Percentiles rank a stretch among this genome's conserved stretches.
These are phyloP conservation scores for Andrena bicolor DNA, from an alignment of 2,888 invertebrate genomes.

Conservation along the genomic window DNA sequence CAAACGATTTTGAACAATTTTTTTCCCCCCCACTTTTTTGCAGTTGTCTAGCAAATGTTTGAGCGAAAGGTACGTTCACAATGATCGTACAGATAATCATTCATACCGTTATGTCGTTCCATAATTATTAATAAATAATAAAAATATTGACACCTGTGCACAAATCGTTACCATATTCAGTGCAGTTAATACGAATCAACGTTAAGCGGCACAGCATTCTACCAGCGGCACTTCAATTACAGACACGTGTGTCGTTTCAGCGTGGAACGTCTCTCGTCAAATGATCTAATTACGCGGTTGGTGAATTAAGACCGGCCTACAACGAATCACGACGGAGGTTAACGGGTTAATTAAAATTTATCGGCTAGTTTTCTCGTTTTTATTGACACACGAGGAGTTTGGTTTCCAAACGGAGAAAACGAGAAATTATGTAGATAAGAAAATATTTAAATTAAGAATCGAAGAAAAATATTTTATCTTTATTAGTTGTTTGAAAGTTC, in stretches of 20 bases:
- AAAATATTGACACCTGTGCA: conserved; percentile 13
- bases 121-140: not conserved
- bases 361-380: conserved; percentile 9
- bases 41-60: not conserved
- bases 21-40: not conserved
- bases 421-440: too few species aligned
- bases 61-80: not conserved
- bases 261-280: conserved; percentile 10
- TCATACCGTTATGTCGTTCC: not conserved
- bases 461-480: too few species aligned
- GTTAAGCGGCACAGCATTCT: conserved; percentile 36
- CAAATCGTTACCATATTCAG: conserved; percentile 12
- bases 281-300: conserved; percentile 41
- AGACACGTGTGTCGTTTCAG: conserved; percentile 30
- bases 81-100: not conserved
- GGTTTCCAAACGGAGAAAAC: not conserved
- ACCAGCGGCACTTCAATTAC: conserved; percentile 50
- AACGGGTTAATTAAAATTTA: conserved; percentile 31
- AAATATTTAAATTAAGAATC: too few species aligned
- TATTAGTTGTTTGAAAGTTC: too few species aligned
- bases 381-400: conserved; percentile 2
- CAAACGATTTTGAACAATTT: not conserved
- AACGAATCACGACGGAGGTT: conserved; percentile 23
- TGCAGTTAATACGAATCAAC: conserved; percentile 38
- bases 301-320: conserved; percentile 19